These are phyloP conservation scores for Ooceraea biroi DNA, from an alignment of 1,140 invertebrate species.

Conservation along the genomic window DNA sequence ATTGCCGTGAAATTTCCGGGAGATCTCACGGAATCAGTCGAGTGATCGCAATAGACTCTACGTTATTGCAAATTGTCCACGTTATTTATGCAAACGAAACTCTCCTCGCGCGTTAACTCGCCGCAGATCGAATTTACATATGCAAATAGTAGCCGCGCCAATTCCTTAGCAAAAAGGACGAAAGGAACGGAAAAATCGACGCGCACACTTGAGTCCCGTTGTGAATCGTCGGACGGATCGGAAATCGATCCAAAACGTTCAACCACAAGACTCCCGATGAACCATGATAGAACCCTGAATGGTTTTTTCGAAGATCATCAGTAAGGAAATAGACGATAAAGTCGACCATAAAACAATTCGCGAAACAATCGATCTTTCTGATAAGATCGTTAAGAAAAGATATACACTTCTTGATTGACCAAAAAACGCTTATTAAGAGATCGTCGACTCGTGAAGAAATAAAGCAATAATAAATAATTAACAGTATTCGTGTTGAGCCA, in stretches of 20 bases:
- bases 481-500: slow-evolving; percentile 7
- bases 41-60: slow-evolving; percentile 47
- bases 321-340: background rate
- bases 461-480: slow-evolving; percentile 7
- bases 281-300: background rate
- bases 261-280: background rate
- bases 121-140: slow-evolving; percentile 60
- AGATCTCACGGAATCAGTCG: slow-evolving; percentile 40
- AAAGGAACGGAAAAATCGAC: slow-evolving; percentile 43
- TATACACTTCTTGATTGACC: background rate
- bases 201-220: slow-evolving; percentile 11
- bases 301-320: background rate
- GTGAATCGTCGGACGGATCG: background rate
- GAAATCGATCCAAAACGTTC: slow-evolving; percentile 34
- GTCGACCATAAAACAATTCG: background rate
- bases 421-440: background rate
- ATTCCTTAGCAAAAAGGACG: slow-evolving; percentile 46
- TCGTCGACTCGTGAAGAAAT: background rate
- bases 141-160: slow-evolving; percentile 55
- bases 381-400: slow-evolving; percentile 12
- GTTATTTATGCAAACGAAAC: slow-evolving; percentile 63
- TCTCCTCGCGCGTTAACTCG: slow-evolving; percentile 53
- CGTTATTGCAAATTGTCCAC: slow-evolving; percentile 57
- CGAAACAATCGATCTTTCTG: background rate
- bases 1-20: slow-evolving; percentile 50